phyloP scores from a whole-genome alignment of 2,888 invertebrate genomes.

The Melanchra persicariae region DNA sequence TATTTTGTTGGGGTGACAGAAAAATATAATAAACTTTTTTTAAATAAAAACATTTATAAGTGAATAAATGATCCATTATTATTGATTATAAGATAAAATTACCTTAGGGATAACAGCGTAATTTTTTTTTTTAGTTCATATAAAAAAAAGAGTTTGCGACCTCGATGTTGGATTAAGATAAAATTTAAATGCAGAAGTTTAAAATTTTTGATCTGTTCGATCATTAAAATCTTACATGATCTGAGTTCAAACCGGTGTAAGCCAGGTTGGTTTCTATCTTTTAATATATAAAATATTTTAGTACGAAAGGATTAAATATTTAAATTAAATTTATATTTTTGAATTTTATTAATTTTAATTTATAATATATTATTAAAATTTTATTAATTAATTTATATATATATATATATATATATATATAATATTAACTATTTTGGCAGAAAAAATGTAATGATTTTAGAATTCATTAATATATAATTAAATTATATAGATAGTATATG shows the following conservation, averaged over 20 bases:
- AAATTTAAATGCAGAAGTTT: conserved; percentile 92
- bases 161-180: conserved; percentile 97
- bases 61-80: conserved; percentile 87
- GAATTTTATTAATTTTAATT: conserved; percentile 90
- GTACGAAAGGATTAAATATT: conserved; percentile 95
- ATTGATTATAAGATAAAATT: conserved; percentile 93
- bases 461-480: too few relatives aligned
- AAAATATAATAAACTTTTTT: too few relatives aligned
- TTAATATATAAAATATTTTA: conserved; percentile 91
- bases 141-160: conserved; percentile 94
- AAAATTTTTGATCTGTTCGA: conserved; percentile 94
- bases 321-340: conserved; percentile 86
- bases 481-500: too few relatives aligned
- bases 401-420: too few relatives aligned
- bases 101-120: conserved; percentile 96
- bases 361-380: too few relatives aligned
- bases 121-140: conserved; percentile 94
- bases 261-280: conserved; percentile 97
- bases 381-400: too few relatives aligned
- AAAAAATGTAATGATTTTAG: too few relatives aligned
- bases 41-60: too few relatives aligned
- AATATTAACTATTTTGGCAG: too few relatives aligned
- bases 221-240: conserved; percentile 96
- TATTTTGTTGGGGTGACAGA: too few relatives aligned
- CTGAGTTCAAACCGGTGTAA: conserved; percentile 96